These are phyloP conservation scores for Bombus waltoni DNA, from an alignment of 1,140 invertebrate species.

Conservation along the genomic window DNA sequence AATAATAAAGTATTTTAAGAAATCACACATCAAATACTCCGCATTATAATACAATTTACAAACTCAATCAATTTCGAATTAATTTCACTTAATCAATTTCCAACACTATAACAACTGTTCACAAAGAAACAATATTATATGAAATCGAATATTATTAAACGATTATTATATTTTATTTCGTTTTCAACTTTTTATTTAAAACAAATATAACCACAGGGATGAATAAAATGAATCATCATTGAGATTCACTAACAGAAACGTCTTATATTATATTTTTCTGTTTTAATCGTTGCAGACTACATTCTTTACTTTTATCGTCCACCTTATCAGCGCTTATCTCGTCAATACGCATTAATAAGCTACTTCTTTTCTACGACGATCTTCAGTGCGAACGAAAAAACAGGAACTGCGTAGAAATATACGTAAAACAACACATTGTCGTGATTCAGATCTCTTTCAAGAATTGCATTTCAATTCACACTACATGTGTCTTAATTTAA, in stretches of 20 bases:
- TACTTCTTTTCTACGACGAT: neutral
- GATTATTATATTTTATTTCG: neutral
- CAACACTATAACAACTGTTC: neutral
- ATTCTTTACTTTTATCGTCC: neutral
- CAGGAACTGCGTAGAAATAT: neutral
- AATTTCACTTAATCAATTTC: neutral
- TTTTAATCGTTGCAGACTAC: neutral
- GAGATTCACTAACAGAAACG: too few species aligned
- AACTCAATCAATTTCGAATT: neutral
- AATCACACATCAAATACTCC: too few species aligned
- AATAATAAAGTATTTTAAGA: too few species aligned
- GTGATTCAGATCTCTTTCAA: neutral
- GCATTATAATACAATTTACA: too few species aligned
- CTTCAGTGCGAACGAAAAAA: neutral
- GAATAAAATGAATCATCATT: neutral
- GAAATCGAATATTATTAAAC: neutral
- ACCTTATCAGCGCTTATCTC: slow-evolving; percentile 41
- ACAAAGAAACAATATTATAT: neutral
- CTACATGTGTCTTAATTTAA: too few species aligned
- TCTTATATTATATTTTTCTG: neutral
- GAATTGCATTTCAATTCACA: too few species aligned
- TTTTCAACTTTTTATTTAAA: neutral
- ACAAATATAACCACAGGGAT: neutral
- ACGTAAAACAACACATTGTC: too few species aligned
- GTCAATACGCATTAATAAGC: slow-evolving; percentile 14